Evolutionary conservation across 2,888 invertebrate species (phyloP), one percentile per base, ranked within the genome.

Genomic region (Eumerus sabulonum): DNA sequence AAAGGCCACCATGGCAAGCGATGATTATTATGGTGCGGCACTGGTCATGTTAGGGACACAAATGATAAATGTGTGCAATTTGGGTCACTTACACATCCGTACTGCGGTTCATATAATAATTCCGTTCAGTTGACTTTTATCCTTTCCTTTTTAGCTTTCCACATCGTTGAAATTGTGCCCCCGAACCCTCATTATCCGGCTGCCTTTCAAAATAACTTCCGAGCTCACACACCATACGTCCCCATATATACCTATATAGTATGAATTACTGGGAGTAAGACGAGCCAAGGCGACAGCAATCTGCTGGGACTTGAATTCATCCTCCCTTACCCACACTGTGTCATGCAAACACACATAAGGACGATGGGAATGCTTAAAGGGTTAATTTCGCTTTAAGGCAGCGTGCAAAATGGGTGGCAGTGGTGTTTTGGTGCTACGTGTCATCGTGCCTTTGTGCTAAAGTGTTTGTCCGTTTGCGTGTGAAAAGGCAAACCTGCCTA

Each of bases 51-150:
- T 76, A 51, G 51, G 57, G 79, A 79, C 79, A 48, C 79, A 74
- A 68, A 74, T 79, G 79, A 79, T 79, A 79, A 79, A 79, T 79
- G 79, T 60, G 53, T 74, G 74, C 79, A 79, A 79, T 79, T 79
- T 79, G 74, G 73, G 79, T 79, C 79, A 79, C 73, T 79, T 79
- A 79, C 74, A 79, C 68, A 79, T 79, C 79, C 79, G 63, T 74
- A 79, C 68, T 79, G 79, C 68, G 79, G 79, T 79, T 74, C 74
- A 79, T 64, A 79, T 79, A 74, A 79, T 79, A 79, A 79, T 79
- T 73, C 64, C 74, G 68, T 79, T 73, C 79, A 64, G 73, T 79
- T 79, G 79, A 68, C 79, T 74, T 70, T 79, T 74, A 74, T 73
- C 36, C 64, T 35, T 48, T 68, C 3, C 27, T 73, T 57, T 70